These are phyloP conservation scores for Trypoxylus dichotomus DNA, from an alignment of 1,140 invertebrate genomes.

Conservation along the genomic window DNA sequence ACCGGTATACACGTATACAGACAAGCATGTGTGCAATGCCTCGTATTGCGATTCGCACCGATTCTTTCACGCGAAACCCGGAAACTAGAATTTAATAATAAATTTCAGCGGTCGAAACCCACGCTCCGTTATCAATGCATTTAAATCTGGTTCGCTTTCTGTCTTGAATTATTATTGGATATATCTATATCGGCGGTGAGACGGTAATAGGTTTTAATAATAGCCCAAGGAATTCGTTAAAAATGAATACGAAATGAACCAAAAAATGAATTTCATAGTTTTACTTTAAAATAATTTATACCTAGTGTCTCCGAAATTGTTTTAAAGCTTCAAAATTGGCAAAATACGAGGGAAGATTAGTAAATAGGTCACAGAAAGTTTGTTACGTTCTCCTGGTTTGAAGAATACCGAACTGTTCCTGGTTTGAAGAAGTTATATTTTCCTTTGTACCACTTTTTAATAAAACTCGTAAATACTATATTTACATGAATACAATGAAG, in stretches of 20 bases:
- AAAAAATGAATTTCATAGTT: not conserved
- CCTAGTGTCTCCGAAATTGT: too few relatives aligned
- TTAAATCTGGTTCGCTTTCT: conserved; percentile 14
- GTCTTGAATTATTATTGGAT: conserved; percentile 1
- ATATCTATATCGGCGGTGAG: not conserved
- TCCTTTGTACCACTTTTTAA: too few relatives aligned
- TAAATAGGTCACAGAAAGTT: too few relatives aligned
- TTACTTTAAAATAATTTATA: not conserved
- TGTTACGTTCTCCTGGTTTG: too few relatives aligned
- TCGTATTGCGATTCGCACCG: not conserved
- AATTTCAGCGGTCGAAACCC: conserved; percentile 17
- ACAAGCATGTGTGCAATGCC: not conserved
- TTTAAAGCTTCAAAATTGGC: too few relatives aligned
- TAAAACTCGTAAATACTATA: too few relatives aligned
- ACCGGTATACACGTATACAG: not conserved
- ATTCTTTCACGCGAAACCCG: not conserved
- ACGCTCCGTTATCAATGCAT: not conserved
- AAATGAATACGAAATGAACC: not conserved
- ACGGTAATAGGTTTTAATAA: not conserved
- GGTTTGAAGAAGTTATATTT: too few relatives aligned
- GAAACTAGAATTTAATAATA: conserved; percentile 17
- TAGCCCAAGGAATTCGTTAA: not conserved
- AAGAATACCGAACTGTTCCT: too few relatives aligned
- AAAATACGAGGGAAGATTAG: too few relatives aligned
- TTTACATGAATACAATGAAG: too few relatives aligned